These are phyloP conservation scores for Heliconius aoede DNA, from an alignment of 2,888 invertebrate species.

Conservation along the genomic window DNA sequence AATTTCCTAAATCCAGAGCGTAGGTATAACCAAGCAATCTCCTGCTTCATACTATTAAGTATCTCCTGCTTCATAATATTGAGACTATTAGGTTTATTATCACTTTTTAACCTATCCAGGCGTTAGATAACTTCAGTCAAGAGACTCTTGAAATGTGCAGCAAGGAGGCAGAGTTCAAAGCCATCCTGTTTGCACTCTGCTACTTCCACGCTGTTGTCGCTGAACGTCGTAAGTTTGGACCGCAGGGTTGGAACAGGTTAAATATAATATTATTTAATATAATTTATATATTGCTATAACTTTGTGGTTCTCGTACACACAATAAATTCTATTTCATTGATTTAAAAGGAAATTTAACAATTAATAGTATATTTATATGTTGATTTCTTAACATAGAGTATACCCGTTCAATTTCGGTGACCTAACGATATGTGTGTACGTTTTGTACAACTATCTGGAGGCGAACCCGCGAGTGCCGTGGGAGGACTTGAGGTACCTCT, in stretches of 20 bases:
- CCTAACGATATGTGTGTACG: slow-evolving; percentile 95
- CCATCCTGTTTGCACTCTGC: slow-evolving; percentile 93
- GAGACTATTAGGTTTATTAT: not conserved
- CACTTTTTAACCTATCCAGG: slow-evolving; percentile 62
- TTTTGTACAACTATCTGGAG: slow-evolving; percentile 95
- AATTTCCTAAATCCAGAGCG: not conserved
- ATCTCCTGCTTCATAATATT: too few relatives aligned
- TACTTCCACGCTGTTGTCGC: slow-evolving; percentile 98
- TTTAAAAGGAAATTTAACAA: not conserved
- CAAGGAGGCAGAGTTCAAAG: slow-evolving; percentile 96
- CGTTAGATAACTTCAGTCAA: slow-evolving; percentile 95
- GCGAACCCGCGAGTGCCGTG: slow-evolving; percentile 94
- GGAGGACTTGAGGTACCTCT: slow-evolving; percentile 96
- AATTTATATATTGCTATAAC: not conserved
- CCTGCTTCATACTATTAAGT: not conserved
- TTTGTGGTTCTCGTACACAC: too few relatives aligned
- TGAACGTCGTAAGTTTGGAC: slow-evolving; percentile 96
- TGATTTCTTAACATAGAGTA: slow-evolving; percentile 64
- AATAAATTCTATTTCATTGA: not conserved
- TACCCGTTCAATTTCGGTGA: slow-evolving; percentile 94
- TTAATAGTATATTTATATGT: not conserved
- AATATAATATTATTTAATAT: not conserved
- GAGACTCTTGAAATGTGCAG: slow-evolving; percentile 96
- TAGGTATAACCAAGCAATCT: not conserved
- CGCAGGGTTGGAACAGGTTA: slow-evolving; percentile 95